These are phyloP conservation scores for Listronotus bonariensis DNA, from an alignment of 1,140 invertebrate species.

Conservation along the genomic window DNA sequence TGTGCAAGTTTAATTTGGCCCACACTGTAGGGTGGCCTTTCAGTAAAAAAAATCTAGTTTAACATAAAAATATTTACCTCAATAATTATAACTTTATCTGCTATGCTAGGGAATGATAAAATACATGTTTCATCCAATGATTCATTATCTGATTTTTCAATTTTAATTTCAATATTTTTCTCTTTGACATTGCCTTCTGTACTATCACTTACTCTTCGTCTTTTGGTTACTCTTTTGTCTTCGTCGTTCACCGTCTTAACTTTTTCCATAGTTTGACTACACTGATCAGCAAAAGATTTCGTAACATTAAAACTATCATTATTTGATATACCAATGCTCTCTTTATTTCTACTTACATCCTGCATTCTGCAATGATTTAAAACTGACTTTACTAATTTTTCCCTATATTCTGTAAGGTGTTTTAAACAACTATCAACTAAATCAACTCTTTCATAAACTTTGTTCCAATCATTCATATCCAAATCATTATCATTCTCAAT, in stretches of 20 bases:
- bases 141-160: background rate
- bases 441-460: background rate
- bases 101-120: slow-evolving; percentile 4
- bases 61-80: slow-evolving; percentile 5
- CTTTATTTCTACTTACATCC: background rate
- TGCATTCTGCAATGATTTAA: background rate
- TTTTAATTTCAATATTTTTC: background rate
- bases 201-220: background rate
- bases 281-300: background rate
- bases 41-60: no score
- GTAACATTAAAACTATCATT: background rate
- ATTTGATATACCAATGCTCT: background rate
- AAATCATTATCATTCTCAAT: background rate
- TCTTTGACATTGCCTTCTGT: background rate
- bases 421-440: slow-evolving; percentile 10
- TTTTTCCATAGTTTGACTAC: background rate
- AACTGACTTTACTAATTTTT: background rate
- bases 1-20: no score
- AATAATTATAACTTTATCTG: slow-evolving; percentile 5
- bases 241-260: background rate
- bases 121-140: background rate
- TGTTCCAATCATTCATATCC: background rate
- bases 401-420: slow-evolving; percentile 1
- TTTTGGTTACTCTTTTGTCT: background rate
- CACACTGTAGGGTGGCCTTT: no score